Base-by-base conservation (phyloP, 2,113 vertebrate species). In the Cyprinodon brontotheroides region DNA sequence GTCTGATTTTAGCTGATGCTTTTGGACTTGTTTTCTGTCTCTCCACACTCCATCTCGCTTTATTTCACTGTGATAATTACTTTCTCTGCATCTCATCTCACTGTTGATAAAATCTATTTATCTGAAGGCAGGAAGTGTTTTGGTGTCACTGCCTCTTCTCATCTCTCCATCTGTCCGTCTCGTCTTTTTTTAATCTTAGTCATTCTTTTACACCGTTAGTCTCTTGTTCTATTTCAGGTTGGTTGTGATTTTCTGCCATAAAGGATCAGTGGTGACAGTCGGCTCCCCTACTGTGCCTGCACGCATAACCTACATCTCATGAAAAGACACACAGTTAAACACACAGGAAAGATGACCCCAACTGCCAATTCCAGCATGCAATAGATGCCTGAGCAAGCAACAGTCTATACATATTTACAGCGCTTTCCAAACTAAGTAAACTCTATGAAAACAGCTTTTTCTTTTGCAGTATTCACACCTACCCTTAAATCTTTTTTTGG, bases 21-120 rank as follows among this genome's bases (percentile, higher is more conserved):
- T 41, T 63, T 8, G 1, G 41, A 59, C 65, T 62, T 39, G 72
- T 65, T 69, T 62, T 61, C 57, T 67, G 20, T 48, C 36, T 68
- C 64, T 39, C 11, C 63, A 68, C 79, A 72, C 73, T 66, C 70
- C 50, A 65, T 65, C 77, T 66, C 64, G 3, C 77, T 75, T 68
- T 71, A 68, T 75, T 82, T 70, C 60, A 48, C 40, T 4, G 17
- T 64, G 43, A 20, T 80, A 77, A 80, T 74, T 74, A 84, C 69
- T 73, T 73, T 70, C 45, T 41, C 22, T 68, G 43, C 45, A 40
- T 74, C 72, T 72, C 68, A 60, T 76, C 68, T 71, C 41, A 65
- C 22, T 60, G 61, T 37, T 65, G 65, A 79, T 83, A 69, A 72
- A 67, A 80, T 78, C 66, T 57, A 38, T 72, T 57, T 13, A 22